Evolutionary conservation across 2,113 vertebrate species (phyloP), one percentile per base, ranked within the genome.

Genomic region (Chaenogobius annularis): DNA sequence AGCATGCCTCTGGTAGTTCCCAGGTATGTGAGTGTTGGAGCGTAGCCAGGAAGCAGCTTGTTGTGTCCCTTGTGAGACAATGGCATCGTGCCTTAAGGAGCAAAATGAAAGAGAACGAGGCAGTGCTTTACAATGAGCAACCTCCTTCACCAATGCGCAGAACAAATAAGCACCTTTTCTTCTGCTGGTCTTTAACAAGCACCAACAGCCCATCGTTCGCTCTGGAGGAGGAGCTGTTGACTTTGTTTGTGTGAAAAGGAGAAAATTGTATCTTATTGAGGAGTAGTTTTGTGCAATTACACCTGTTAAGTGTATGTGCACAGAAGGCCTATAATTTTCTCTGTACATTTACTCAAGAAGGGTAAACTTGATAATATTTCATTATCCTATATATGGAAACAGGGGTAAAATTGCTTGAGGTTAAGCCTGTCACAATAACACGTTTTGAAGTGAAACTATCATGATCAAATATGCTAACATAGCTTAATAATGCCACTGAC

Each of bases 101-200:
- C 80, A 69, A 87, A 92, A 93, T 92, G 91, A 92, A 92, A 93
- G 87, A 84, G 73, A 87, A 79, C 73, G 72, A 87, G 83, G 85
- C 75, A 74, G 83, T 88, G 88, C 83, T 92, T 91, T 91, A 91
- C 90, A 93, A 92, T 88, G 88, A 89, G 84, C 85, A 87, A 65
- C 88, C 84, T 88, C 84, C 82, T 90, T 77, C 76, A 88, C 68
- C 70, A 89, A 87, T 85, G 80, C 87, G 85, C 84, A 86, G 84
- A 88, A 89, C 89, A 93, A 93, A 92, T 85, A 88, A 78, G 84
- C 84, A 86, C 79, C 81, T 86, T 81, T 75, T 87, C 79, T 83
- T 75, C 82, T 82, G 73, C 74, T 69, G 72, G 71, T 73, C 56
- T 78, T 80, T 78, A 84, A 88, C 87, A 82, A 85, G 87, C 71